Evolutionary conservation across 1,140 invertebrate genomes (phyloP), one percentile per base, ranked within the genome.

Genomic region (Sinella curviseta): DNA sequence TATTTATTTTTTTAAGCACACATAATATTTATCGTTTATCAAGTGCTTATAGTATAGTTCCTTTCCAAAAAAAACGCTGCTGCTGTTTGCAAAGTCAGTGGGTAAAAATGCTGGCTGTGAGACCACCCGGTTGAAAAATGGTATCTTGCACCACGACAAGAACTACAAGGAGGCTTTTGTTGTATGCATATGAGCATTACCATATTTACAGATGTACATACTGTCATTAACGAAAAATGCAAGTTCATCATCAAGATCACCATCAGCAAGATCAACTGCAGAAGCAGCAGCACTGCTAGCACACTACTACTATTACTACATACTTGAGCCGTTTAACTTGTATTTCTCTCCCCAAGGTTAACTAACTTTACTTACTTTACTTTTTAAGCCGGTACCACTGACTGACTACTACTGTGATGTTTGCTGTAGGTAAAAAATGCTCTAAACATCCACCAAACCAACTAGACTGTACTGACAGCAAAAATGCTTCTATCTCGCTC

Each of bases 41-140:
- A 12, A 48, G 8, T 48, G 8, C 39, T 48, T 48, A 48, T 12
- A 20, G 39, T 48, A 20, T 48, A 48, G n/a, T n/a, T n/a, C n/a
- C n/a, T n/a, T n/a, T n/a, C n/a, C n/a, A n/a, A n/a, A n/a, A n/a
- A n/a, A n/a, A n/a, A n/a, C n/a, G n/a, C 39, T 8, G 39, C 39
- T 17, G 39, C 17, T 48, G 4, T 26, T 60, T 60, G 4, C 57
- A 60, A 60, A 60, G 57, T 60, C 24, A 60, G 57, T 17, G 24
- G 57, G 24, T 60, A n/a, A 26, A n/a, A 60, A 70, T 30, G 65
- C 65, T 70, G 31, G 65, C n/a, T 33, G 65, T 30, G 31, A 33
- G 65, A 70, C 65, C 65, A 70, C 65, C 65, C 65, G 65, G 65
- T 70, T 70, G 65, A 70, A 70, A 70, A 70, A 70, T 4, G 26